Evolutionary conservation across 2,113 vertebrate genomes (phyloP).

Genomic region (Eulacestoma nigropectus): DNA sequence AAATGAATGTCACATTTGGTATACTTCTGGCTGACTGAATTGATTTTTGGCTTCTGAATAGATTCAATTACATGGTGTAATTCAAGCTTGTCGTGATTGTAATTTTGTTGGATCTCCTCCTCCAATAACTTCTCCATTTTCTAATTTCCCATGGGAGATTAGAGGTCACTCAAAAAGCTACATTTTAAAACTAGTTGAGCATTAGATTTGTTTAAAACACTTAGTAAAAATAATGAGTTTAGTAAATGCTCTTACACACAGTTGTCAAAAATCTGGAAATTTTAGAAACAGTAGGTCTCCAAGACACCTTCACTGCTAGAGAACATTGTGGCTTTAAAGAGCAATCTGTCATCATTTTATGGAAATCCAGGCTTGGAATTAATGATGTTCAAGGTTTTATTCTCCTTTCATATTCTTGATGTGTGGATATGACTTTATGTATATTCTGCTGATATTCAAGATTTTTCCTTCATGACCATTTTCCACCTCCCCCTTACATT

Average conservation of each 20-base stretch:
- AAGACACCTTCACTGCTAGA: not conserved
- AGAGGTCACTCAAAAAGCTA: slow-evolving; percentile 23
- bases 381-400: not conserved
- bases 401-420: not conserved
- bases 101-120: slow-evolving; percentile 64
- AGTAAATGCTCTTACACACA: slow-evolving; percentile 14
- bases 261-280: not conserved
- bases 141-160: slow-evolving; percentile 57
- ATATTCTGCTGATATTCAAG: not conserved
- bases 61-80: slow-evolving; percentile 66
- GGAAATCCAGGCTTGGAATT: not conserved
- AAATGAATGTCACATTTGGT: slow-evolving; percentile 70
- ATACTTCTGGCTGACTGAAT: slow-evolving; percentile 70
- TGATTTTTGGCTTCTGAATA: slow-evolving; percentile 72
- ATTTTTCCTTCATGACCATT: not conserved
- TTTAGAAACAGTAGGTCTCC: not conserved
- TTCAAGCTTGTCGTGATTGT: slow-evolving; percentile 54
- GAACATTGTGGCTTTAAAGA: not conserved
- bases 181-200: slow-evolving; percentile 4
- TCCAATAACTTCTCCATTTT: slow-evolving; percentile 65
- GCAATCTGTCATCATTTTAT: not conserved
- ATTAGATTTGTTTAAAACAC: slow-evolving; percentile 36
- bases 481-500: not conserved
- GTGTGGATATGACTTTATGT: not conserved
- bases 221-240: slow-evolving; percentile 42